These are phyloP conservation scores for Neotoma lepida DNA, from an alignment of 2,113 vertebrate species.

Conservation along the genomic window DNA sequence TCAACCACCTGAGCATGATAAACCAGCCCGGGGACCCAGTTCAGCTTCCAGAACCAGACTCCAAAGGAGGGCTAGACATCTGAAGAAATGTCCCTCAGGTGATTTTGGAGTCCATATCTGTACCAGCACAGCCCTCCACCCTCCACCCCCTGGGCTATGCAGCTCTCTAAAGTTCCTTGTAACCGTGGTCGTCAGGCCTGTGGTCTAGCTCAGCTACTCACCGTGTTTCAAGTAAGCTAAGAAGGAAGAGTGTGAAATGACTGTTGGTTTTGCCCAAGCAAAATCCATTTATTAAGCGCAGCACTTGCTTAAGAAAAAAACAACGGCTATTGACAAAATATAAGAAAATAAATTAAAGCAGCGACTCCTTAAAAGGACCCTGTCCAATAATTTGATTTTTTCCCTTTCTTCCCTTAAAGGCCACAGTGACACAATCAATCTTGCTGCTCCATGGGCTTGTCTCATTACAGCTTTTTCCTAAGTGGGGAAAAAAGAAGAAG, in stretches of 20 bases:
- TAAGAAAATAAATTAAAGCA: conserved; percentile 84
- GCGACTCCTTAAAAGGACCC: conserved; percentile 80
- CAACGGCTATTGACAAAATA: conserved; percentile 84
- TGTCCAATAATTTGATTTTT: conserved; percentile 84
- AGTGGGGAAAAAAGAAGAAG: conserved; percentile 25
- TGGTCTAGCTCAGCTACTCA: not conserved
- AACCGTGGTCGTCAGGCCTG: too few species aligned
- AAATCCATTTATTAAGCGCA: conserved; percentile 83
- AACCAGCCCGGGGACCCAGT: not conserved
- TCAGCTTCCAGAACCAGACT: not conserved
- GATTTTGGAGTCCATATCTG: too few species aligned
- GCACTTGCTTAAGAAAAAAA: conserved; percentile 78
- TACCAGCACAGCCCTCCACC: not conserved
- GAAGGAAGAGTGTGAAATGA: conserved; percentile 63
- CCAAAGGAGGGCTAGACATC: not conserved
- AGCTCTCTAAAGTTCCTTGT: not conserved
- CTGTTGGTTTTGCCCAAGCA: conserved; percentile 77
- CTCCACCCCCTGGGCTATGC: not conserved
- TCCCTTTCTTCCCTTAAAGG: conserved; percentile 80
- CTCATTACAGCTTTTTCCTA: conserved; percentile 78
- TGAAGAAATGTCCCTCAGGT: not conserved
- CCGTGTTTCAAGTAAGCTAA: conserved; percentile 44
- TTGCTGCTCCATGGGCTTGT: conserved; percentile 64
- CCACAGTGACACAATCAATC: conserved; percentile 82
- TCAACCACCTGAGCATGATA: not conserved